Base-by-base conservation (phyloP, 2,797 vertebrate species). In the Sebastes melanostomus region DNA sequence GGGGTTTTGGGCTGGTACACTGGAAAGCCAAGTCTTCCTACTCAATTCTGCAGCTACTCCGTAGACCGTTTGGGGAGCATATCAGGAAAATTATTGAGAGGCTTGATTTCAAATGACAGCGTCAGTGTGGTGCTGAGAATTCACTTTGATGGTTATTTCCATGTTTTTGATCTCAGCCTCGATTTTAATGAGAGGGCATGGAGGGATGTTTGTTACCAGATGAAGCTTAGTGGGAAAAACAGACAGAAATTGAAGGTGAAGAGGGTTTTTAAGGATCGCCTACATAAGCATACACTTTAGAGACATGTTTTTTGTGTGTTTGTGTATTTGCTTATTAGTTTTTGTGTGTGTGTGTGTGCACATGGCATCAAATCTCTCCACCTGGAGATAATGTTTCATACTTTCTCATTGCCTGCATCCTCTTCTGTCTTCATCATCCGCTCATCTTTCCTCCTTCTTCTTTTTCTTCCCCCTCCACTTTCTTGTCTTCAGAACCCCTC, bases 401-500 rank as follows among this genome's bases (percentile, higher is more conserved):
- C 65, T 32, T 76, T 50, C 6, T 73, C 25, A 73, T 73, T 56
- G 32, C 42, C 59, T 50, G 12, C 68, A 46, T 60, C 72, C 66
- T 77, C 66, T 60, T 75, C 27, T 93, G 93, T 78, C 66, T 60
- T 72, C 32, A 78, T 69, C 38, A 67, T 69, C 38, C 54, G 14
- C 71, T 74, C 4, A 71, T 50, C 66, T 71, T 22, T 24, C 59
- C 59, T 50, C 6, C 27, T 25, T n/a, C 61, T n/a, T 52, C 36
- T 29, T 29, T 12, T 60, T 59, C 14, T 52, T 22, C 38, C 62
- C 55, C 12, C 61, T 67, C 46, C 24, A 13, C n/a, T n/a, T 54
- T 65, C 29, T 72, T 75, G 58, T 82, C 61, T 66, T 32, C 87
- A 99, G 98, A 94, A 99, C 98, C 14, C 98, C 98, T 78, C 92